Percentiles rank a stretch among this genome's conserved stretches.
phyloP scores from a whole-genome alignment of 1,140 invertebrate genomes.

The Hormaphis cornu region DNA sequence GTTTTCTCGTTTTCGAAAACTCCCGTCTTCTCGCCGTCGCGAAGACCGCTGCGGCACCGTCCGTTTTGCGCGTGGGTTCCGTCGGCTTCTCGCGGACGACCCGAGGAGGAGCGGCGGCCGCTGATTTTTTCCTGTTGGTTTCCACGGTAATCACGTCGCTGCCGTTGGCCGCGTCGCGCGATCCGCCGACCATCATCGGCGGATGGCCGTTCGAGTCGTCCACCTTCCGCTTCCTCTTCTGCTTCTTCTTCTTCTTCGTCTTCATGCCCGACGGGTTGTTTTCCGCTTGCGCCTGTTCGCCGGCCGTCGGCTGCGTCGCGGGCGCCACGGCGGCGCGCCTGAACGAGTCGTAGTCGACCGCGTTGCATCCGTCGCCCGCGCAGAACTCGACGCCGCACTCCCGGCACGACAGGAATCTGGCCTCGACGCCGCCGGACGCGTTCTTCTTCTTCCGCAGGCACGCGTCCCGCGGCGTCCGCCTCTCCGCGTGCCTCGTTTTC shows the following conservation, averaged over 20 bases:
- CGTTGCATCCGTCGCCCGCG: slow-evolving; percentile 49
- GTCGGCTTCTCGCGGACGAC: too few relatives aligned
- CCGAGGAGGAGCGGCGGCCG: too few relatives aligned
- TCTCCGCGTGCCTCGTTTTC: slow-evolving; percentile 56
- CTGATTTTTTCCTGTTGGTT: background rate
- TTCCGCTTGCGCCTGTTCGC: background rate
- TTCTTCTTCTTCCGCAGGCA: slow-evolving; percentile 62
- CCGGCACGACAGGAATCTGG: slow-evolving; percentile 57
- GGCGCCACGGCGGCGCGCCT: background rate
- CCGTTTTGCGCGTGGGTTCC: too few relatives aligned
- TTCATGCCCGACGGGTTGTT: background rate
- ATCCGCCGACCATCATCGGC: too few relatives aligned
- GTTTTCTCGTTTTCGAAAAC: too few relatives aligned
- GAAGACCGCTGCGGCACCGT: too few relatives aligned
- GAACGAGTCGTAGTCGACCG: slow-evolving; percentile 47
- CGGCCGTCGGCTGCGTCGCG: background rate
- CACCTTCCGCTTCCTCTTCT: background rate
- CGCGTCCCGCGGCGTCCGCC: slow-evolving; percentile 46
- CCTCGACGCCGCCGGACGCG: slow-evolving; percentile 64
- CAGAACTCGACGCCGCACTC: slow-evolving; percentile 82
- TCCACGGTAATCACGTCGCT: background rate
- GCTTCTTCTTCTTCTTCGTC: background rate
- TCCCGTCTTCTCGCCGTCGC: too few relatives aligned
- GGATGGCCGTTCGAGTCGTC: too few relatives aligned
- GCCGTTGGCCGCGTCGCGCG: background rate